These are phyloP conservation scores for Oscheius sp. DNA, from an alignment of 2,888 invertebrate species.

Conservation along the genomic window DNA sequence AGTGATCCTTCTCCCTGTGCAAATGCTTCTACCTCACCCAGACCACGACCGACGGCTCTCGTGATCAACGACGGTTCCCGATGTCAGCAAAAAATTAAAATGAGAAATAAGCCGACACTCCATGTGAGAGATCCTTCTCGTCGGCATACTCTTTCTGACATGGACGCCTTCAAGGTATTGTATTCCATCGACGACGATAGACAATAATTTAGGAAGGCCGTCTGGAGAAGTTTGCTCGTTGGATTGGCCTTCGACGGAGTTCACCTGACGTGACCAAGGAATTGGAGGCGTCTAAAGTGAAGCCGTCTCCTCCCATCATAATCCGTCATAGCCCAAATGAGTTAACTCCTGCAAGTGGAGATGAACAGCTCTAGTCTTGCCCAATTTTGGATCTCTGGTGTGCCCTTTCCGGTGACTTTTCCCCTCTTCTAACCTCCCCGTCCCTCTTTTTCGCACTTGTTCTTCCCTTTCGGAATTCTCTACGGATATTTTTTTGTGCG, in stretches of 20 bases:
- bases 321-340: slow-evolving; percentile 58
- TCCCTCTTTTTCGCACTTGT: slow-evolving; percentile 8
- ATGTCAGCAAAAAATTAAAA: slow-evolving; percentile 63
- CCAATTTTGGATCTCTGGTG: background rate
- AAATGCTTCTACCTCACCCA: slow-evolving; percentile 48
- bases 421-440: background rate
- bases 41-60: slow-evolving; percentile 34
- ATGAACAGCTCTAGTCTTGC: slow-evolving; percentile 53
- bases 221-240: slow-evolving; percentile 54
- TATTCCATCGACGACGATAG: background rate
- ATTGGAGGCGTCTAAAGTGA: slow-evolving; percentile 12
- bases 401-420: background rate
- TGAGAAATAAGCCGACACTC: slow-evolving; percentile 51
- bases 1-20: slow-evolving; percentile 59
- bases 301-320: slow-evolving; percentile 49
- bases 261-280: slow-evolving; percentile 55
- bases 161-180: slow-evolving; percentile 57
- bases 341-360: slow-evolving; percentile 60
- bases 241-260: slow-evolving; percentile 56
- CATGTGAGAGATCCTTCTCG: slow-evolving; percentile 54
- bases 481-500: slow-evolving; percentile 31
- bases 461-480: slow-evolving; percentile 26
- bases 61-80: slow-evolving; percentile 28
- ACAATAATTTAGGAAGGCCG: slow-evolving; percentile 47
- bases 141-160: slow-evolving; percentile 64